Conservation (phyloP, 2,797 vertebrate species). For the Cossypha niveicapilla region DNA sequence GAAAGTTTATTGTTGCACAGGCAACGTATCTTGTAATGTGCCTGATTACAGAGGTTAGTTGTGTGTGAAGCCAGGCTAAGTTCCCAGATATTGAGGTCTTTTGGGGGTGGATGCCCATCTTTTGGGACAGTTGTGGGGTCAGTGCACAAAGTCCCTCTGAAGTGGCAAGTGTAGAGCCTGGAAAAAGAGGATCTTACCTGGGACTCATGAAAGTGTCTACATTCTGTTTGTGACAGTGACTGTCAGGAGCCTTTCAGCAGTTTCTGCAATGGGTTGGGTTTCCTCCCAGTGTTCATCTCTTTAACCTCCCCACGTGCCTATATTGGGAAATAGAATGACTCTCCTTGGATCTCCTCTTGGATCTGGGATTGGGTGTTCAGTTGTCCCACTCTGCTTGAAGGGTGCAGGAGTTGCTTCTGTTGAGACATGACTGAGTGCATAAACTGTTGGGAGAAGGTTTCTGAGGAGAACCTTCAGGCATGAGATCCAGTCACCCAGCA, state of each 20-base stretch:
- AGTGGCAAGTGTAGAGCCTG: neutral
- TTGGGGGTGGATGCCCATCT: neutral
- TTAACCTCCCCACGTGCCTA: accelerated
- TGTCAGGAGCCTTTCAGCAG: neutral
- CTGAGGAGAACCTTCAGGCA: neutral
- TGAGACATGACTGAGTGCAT: neutral
- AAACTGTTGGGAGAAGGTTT: neutral
- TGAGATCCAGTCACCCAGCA: neutral
- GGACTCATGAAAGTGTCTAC: accelerated
- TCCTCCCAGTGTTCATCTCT: neutral
- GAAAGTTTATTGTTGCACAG: neutral
- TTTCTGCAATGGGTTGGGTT: neutral
- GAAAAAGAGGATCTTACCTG: neutral
- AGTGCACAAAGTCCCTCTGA: neutral
- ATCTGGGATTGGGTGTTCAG: neutral
- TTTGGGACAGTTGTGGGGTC: neutral
- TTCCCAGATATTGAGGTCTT: neutral
- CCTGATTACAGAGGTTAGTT: neutral
- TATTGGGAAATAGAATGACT: accelerated
- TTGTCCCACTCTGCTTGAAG: neutral
- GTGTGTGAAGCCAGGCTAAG: neutral
- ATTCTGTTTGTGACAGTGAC: neutral
- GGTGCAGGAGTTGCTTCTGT: neutral
- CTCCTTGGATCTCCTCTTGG: neutral
- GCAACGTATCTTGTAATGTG: neutral